Conservation (phyloP, 1,140 invertebrate genomes). For the Drosophila repletoides region DNA sequence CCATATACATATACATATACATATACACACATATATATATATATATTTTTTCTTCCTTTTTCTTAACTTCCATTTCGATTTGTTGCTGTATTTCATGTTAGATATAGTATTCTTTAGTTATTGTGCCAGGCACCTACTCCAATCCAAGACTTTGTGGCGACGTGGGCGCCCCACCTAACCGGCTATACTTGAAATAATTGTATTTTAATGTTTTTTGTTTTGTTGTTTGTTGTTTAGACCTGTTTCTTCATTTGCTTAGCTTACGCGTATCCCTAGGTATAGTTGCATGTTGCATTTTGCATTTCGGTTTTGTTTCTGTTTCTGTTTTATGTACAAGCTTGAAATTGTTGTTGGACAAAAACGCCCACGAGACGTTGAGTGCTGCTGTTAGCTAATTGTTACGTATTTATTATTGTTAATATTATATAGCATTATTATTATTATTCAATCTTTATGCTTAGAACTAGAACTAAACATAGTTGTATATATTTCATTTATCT, state of each 20-base stretch:
- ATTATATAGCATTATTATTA: constrained; percentile 11
- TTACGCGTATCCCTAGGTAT: constrained; percentile 27
- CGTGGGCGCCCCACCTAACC: constrained; percentile 19
- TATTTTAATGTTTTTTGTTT: constrained; percentile 3
- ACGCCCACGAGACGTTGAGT: constrained; percentile 5
- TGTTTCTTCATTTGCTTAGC: constrained; percentile 41
- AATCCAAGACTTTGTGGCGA: constrained; percentile 29
- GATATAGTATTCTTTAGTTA: constrained; percentile 54
- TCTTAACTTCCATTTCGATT: constrained; percentile 1
- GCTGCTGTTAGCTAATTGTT: constrained; percentile 15
- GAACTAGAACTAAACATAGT: constrained; percentile 53
- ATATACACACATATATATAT: constrained; percentile 1
- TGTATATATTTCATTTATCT: constrained; percentile 27
- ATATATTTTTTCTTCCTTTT: constrained; percentile 24
- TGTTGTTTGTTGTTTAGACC: constrained; percentile 28
- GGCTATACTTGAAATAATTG: constrained; percentile 37
- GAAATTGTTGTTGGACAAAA: constrained; percentile 36
- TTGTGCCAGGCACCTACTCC: constrained; percentile 66
- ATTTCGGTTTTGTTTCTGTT: constrained; percentile 3
- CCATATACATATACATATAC: constrained; percentile 12
- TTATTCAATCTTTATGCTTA: constrained; percentile 32
- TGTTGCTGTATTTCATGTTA: constrained; percentile 25
- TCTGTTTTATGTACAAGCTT: constrained; percentile 31
- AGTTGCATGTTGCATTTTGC: constrained; percentile 20
- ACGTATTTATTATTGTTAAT: constrained; percentile 27